These are phyloP conservation scores for Epinephelus malabaricus DNA, from an alignment of 2,797 vertebrate species.

Conservation along the genomic window DNA sequence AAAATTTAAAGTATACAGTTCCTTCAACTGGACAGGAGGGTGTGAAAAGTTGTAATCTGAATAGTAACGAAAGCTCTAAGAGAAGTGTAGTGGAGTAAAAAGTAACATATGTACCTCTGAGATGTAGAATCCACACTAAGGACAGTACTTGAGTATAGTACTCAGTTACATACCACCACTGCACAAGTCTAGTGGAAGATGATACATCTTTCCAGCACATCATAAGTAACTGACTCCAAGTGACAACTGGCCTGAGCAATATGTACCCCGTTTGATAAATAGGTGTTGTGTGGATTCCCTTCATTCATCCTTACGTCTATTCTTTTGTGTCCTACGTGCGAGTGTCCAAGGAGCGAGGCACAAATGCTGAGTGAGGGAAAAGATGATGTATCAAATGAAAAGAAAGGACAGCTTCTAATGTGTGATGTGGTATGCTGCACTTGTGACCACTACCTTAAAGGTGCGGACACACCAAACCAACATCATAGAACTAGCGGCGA, in stretches of 20 bases:
- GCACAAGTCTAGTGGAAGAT: not conserved
- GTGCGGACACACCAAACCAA: too few relatives aligned
- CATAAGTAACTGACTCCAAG: not conserved
- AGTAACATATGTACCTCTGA: too few relatives aligned
- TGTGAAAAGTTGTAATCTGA: too few relatives aligned
- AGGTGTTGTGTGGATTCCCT: not conserved
- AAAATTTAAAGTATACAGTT: constrained; percentile 9
- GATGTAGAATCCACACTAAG: too few relatives aligned
- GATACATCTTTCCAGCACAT: not conserved
- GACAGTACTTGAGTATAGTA: too few relatives aligned
- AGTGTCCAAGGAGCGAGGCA: not conserved
- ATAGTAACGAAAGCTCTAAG: too few relatives aligned
- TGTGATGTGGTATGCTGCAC: not conserved
- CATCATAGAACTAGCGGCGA: too few relatives aligned
- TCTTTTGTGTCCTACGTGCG: not conserved
- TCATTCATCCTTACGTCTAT: not conserved
- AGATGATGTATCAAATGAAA: not conserved
- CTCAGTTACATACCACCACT: too few relatives aligned
- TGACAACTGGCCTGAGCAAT: not conserved
- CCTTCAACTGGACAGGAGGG: not conserved
- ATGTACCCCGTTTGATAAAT: not conserved
- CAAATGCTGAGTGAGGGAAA: not conserved
- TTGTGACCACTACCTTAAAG: not conserved
- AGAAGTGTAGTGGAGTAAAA: too few relatives aligned
- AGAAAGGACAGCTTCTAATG: not conserved